phyloP scores from a whole-genome alignment of 2,113 vertebrate species.

The Anas platyrhynchos region DNA sequence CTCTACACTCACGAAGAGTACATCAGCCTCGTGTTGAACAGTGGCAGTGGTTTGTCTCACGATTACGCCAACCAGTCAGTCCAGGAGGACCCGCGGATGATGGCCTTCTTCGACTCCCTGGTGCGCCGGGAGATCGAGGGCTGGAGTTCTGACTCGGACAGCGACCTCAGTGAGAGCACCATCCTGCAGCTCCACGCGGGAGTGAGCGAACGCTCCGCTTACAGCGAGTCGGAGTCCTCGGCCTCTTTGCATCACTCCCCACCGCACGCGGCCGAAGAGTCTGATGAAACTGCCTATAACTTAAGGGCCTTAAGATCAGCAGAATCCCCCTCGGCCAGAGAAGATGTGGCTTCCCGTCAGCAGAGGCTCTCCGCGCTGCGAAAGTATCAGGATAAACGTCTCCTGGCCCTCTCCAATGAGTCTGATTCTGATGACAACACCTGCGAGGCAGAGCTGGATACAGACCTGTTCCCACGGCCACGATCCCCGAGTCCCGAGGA shows the following conservation, averaged over 20 bases:
- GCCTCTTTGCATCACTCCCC: slow-evolving; percentile 84
- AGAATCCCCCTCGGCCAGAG: slow-evolving; percentile 73
- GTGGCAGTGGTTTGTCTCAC: slow-evolving; percentile 94
- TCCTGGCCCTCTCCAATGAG: slow-evolving; percentile 88
- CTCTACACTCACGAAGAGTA: slow-evolving; percentile 98
- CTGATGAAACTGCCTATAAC: slow-evolving; percentile 76
- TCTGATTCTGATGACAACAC: slow-evolving; percentile 86
- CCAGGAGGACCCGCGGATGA: slow-evolving; percentile 98
- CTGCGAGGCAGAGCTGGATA: slow-evolving; percentile 80
- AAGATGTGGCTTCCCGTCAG: slow-evolving; percentile 77
- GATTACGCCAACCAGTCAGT: slow-evolving; percentile 98
- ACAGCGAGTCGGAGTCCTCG: slow-evolving; percentile 88
- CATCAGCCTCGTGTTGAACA: slow-evolving; percentile 97
- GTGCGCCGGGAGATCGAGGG: slow-evolving; percentile 96
- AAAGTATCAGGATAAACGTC: slow-evolving; percentile 86
- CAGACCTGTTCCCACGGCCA: slow-evolving; percentile 91
- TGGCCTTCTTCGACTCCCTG: slow-evolving; percentile 99
- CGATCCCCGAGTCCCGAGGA: slow-evolving; percentile 92
- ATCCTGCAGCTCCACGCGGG: slow-evolving; percentile 94
- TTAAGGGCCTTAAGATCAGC: slow-evolving; percentile 77
- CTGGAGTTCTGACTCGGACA: slow-evolving; percentile 98
- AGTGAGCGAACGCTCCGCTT: slow-evolving; percentile 81
- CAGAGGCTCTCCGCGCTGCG: slow-evolving; percentile 80
- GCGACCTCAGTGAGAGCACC: slow-evolving; percentile 93
- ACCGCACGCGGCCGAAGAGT: slow-evolving; percentile 73